phyloP scores from a whole-genome alignment of 2,888 invertebrate species.

The Mystacides longicornis region DNA sequence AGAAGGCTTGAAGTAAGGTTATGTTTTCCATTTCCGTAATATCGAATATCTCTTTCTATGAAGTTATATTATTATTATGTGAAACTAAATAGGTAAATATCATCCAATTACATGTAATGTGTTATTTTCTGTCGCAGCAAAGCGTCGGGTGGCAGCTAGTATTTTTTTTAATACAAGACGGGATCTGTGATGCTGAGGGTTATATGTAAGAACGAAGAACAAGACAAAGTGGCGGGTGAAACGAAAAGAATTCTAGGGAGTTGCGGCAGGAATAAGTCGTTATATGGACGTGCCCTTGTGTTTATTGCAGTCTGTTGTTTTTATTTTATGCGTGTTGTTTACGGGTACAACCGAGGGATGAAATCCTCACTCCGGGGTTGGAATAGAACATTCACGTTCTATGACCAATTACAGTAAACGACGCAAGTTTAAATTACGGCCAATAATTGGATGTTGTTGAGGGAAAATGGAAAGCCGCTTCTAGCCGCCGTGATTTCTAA shows the following conservation, averaged over 20 bases:
- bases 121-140: too few species aligned
- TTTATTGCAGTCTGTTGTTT: constrained; percentile 1
- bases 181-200: background rate
- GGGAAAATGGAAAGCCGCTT: background rate
- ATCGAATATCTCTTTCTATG: too few species aligned
- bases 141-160: too few species aligned
- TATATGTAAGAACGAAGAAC: background rate
- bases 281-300: background rate
- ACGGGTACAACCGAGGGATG: background rate
- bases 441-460: background rate
- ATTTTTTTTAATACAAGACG: too few species aligned
- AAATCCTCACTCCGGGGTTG: too few species aligned
- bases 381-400: background rate
- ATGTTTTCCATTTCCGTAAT: too few species aligned
- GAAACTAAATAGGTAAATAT: too few species aligned
- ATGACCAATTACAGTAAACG: background rate
- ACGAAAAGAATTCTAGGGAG: background rate
- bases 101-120: too few species aligned
- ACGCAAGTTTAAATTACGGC: background rate
- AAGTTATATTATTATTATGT: too few species aligned
- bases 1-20: too few species aligned
- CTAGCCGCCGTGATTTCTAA: background rate
- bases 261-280: background rate
- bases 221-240: background rate
- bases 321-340: constrained; percentile 1